These are phyloP conservation scores for Phylloscopus collybita DNA, from an alignment of 2,797 vertebrate species.

Conservation along the genomic window DNA sequence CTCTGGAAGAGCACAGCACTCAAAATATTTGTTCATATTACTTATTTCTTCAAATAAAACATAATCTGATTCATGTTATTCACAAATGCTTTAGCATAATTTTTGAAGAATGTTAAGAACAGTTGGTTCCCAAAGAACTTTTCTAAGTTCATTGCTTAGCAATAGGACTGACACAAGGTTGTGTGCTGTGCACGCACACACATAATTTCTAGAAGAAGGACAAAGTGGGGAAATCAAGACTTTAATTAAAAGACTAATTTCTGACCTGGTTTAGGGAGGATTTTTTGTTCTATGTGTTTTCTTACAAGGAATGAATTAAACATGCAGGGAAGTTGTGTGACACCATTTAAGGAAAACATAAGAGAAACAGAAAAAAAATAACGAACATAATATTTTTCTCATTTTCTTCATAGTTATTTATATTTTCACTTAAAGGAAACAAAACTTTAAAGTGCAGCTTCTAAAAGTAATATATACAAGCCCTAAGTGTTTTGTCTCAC, in stretches of 20 bases:
- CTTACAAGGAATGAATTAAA: background rate
- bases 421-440: background rate
- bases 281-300: background rate
- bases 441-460: background rate
- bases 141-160: background rate
- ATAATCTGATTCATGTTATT: background rate
- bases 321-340: background rate
- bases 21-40: constrained; percentile 13
- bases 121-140: background rate
- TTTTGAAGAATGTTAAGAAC: background rate
- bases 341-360: background rate
- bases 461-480: background rate
- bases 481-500: background rate
- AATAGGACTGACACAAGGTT: background rate
- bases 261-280: background rate
- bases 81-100: background rate
- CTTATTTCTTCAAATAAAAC: background rate
- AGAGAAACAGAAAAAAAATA: background rate
- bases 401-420: background rate
- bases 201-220: background rate
- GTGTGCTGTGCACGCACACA: background rate
- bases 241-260: background rate
- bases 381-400: background rate
- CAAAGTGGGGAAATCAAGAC: background rate
- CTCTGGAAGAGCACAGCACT: background rate